Evolutionary conservation across 2,888 invertebrate genomes (phyloP).

Genomic region (Brenthis daphne): DNA sequence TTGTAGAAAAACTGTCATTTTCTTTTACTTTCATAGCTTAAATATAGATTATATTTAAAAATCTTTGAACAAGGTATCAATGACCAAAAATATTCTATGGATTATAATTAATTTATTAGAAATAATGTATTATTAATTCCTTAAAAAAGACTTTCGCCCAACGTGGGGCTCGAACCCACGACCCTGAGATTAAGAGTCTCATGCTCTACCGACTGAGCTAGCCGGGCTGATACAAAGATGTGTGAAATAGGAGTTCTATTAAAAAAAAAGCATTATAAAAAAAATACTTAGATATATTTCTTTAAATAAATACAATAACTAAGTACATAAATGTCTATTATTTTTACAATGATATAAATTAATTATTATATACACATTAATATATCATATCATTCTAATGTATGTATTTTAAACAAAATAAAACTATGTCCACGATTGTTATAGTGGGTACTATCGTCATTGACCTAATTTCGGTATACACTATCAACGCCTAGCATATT

Average conservation of each 20-base stretch:
- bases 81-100: no score
- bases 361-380: not conserved
- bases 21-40: no score
- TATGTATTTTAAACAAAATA: slow-evolving; percentile 1
- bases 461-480: slow-evolving; percentile 59
- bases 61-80: no score
- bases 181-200: slow-evolving; percentile 86
- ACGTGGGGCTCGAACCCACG: slow-evolving; percentile 85
- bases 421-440: slow-evolving; percentile 1
- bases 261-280: not conserved
- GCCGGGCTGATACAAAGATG: slow-evolving; percentile 59
- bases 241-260: not conserved
- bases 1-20: no score
- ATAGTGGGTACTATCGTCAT: slow-evolving; percentile 55
- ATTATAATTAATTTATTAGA: no score
- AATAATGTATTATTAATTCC: not conserved
- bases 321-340: no score
- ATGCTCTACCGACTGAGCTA: slow-evolving; percentile 83
- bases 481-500: slow-evolving; percentile 26
- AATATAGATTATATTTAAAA: no score
- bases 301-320: no score
- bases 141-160: slow-evolving; percentile 59
- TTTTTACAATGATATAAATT: not conserved
- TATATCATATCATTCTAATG: not conserved
- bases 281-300: not conserved